Conservation (phyloP, 2,888 invertebrate genomes). For the Pilophorus perplexus region DNA sequence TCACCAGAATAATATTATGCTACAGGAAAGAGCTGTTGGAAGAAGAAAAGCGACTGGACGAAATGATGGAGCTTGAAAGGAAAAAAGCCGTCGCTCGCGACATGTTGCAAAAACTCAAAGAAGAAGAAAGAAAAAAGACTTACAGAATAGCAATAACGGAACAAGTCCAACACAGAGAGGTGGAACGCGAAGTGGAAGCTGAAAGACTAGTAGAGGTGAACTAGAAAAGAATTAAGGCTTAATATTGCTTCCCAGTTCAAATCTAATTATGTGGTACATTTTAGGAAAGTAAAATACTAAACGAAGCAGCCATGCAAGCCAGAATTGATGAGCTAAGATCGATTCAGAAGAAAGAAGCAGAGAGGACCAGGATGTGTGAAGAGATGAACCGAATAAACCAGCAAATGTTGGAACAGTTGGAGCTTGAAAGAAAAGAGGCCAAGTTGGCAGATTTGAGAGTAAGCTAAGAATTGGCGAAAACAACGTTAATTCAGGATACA, state of each 20-base stretch:
- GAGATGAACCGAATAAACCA: constrained; percentile 58
- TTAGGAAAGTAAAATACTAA: constrained; percentile 49
- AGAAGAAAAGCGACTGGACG: constrained; percentile 59
- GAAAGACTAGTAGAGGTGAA: constrained; percentile 55
- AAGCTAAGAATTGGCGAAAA: too few species aligned
- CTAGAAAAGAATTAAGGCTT: background rate
- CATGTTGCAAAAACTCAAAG: constrained; percentile 38
- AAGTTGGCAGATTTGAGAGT: constrained; percentile 64
- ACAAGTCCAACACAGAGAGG: constrained; percentile 59
- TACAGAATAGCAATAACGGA: constrained; percentile 51
- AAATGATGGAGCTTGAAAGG: constrained; percentile 70
- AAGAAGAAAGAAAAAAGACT: constrained; percentile 47
- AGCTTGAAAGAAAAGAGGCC: constrained; percentile 64
- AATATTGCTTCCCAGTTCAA: background rate
- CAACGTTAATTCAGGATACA: too few species aligned
- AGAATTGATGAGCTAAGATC: constrained; percentile 60
- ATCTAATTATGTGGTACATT: background rate
- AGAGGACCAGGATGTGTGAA: constrained; percentile 50
- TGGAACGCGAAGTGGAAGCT: constrained; percentile 59
- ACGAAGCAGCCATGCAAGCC: constrained; percentile 62
- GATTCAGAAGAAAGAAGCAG: constrained; percentile 57
- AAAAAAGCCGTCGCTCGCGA: background rate
- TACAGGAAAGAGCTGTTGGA: constrained; percentile 51
- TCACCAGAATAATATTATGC: too few species aligned
- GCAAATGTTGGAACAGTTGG: constrained; percentile 61